Evolutionary conservation across 2,888 invertebrate species (phyloP).

Genomic region (Limnephilus marmoratus): DNA sequence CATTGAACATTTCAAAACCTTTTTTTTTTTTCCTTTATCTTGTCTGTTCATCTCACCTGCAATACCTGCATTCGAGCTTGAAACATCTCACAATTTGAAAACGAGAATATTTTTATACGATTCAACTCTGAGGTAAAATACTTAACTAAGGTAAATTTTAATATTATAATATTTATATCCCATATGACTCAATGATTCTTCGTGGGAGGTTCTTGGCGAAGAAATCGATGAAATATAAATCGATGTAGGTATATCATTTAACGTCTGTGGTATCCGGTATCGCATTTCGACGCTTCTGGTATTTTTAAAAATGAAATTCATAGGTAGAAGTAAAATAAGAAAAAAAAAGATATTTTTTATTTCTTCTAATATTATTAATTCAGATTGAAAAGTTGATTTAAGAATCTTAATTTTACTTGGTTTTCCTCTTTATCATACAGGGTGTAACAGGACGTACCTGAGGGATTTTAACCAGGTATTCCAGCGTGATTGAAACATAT

Average conservation of each 20-base stretch:
- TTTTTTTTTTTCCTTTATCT: neutral
- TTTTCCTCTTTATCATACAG: no score
- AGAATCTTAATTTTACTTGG: no score
- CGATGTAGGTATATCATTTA: neutral
- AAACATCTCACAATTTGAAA: neutral
- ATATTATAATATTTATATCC: neutral
- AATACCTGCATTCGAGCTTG: neutral
- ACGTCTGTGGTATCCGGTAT: neutral
- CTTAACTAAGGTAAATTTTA: neutral
- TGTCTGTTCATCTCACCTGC: neutral
- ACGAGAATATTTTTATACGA: neutral
- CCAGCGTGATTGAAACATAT: no score
- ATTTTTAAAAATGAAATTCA: neutral
- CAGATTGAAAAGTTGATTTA: no score
- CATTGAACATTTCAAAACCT: no score
- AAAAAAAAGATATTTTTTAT: no score
- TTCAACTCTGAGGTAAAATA: neutral
- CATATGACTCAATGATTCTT: neutral
- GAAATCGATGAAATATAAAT: neutral
- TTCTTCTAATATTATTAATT: no score
- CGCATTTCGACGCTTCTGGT: neutral
- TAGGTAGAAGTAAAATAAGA: neutral
- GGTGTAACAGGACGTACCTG: no score
- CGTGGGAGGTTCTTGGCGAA: neutral
- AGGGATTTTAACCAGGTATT: no score